Evolutionary conservation across 1,140 invertebrate genomes (phyloP), one percentile per base, ranked within the genome.

Genomic region (Doryteuthis pealeii): DNA sequence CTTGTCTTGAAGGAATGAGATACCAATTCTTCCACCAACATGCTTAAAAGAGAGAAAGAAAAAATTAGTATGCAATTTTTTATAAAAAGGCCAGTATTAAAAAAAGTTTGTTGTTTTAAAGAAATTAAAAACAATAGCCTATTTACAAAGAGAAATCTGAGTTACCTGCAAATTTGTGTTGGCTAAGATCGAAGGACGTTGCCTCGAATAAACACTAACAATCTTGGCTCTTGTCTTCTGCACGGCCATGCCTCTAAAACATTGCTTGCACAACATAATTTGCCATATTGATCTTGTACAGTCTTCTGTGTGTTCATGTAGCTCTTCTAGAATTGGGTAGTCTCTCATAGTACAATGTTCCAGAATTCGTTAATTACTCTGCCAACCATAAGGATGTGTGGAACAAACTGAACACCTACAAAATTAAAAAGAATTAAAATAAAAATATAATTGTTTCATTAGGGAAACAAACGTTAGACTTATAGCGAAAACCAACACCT

Each of bases 231-330:
- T 98, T 97, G 87, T 99, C 97, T 85, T 99, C 97, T 45, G 94
- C 92, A 81, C 95, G 95, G 10, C 92, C 92, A 80, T 91, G 91
- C n/a, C 77, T 92, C 91, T 77, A 88, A 74, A 18, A 89, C 87
- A 76, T n/a, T 90, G 86, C 76, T n/a, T 99, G 98, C 86, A 99
- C 96, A 76, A 99, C 98, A 87, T 99, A 99, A 90, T 99, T n/a
- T 99, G 85, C 98, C 98, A 90, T 99, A 99, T 90, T 99, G 97
- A 91, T 99, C 98, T 88, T 97, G 95, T 84, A 99, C 98, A 99
- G 91, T 85, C 96, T 87, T 99, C 96, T 15, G 95, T 97, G 81
- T 98, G 93, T 74, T 94, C 92, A 85, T 99, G 97, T 68, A 99
- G 90, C 89, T 99, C 97, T 78, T 94, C 93, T 65, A 99, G 89